Evolutionary conservation across 2,113 vertebrate species (phyloP).

Genomic region (Thermophis baileyi): DNA sequence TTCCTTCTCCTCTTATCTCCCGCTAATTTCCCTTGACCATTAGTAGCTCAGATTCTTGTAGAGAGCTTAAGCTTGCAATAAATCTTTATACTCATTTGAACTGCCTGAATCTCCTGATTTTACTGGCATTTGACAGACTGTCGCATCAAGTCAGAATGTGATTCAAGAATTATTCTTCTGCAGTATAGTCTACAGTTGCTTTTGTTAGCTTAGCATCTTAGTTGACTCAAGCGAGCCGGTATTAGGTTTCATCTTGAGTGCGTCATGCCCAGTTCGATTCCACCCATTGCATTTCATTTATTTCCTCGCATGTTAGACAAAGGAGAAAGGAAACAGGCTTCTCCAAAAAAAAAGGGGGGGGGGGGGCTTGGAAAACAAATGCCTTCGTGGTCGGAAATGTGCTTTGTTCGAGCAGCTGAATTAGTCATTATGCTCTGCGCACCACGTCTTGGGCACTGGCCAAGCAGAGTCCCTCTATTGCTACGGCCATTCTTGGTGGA

Average conservation of each 20-base stretch:
- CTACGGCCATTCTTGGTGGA: background rate
- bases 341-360: background rate
- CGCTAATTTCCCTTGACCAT: background rate
- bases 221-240: background rate
- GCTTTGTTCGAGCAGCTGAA: constrained; percentile 7
- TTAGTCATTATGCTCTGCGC: background rate
- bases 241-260: background rate
- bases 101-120: background rate
- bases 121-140: background rate
- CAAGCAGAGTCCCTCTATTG: background rate
- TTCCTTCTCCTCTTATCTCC: background rate
- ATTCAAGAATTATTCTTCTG: background rate
- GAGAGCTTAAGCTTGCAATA: background rate
- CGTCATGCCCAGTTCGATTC: background rate
- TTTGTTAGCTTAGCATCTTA: background rate
- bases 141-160: background rate
- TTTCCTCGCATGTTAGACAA: background rate
- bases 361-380: background rate
- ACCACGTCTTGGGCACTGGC: background rate
- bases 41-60: background rate
- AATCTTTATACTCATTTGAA: background rate
- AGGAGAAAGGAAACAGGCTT: background rate
- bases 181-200: background rate
- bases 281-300: background rate
- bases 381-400: background rate